Evolutionary conservation across 2,113 vertebrate species (phyloP).

Genomic region (Holacanthus passer): DNA sequence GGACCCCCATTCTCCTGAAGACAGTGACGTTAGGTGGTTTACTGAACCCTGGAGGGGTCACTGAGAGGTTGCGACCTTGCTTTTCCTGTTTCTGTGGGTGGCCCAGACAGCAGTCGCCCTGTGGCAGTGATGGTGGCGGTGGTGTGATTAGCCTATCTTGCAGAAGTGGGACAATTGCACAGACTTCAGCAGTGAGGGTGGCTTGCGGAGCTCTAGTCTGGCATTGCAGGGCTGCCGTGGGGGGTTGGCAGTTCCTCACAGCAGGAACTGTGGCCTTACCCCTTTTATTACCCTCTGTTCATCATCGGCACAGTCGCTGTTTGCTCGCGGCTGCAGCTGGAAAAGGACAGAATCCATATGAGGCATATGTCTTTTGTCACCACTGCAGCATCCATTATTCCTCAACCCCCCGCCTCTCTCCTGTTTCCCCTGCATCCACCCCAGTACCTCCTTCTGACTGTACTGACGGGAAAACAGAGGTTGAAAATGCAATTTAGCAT

Average conservation of each 20-base stretch:
- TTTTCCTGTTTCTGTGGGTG: slow-evolving; percentile 54
- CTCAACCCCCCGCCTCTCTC: background rate
- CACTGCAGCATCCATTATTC: slow-evolving; percentile 41
- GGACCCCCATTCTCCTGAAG: slow-evolving; percentile 3
- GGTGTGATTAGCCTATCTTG: slow-evolving; percentile 11
- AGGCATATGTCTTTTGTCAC: slow-evolving; percentile 45
- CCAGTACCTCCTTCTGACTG: slow-evolving; percentile 7
- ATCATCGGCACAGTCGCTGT: slow-evolving; percentile 17
- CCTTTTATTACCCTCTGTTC: slow-evolving; percentile 35
- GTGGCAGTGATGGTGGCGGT: slow-evolving; percentile 1
- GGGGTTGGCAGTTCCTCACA: slow-evolving; percentile 22
- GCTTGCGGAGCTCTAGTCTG: background rate
- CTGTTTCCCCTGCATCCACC: background rate
- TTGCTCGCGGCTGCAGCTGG: slow-evolving; percentile 6
- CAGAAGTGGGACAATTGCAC: slow-evolving; percentile 44
- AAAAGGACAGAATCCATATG: slow-evolving; percentile 52
- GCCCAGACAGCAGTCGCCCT: slow-evolving; percentile 30
- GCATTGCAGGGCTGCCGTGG: slow-evolving; percentile 1
- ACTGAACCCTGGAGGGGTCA: slow-evolving; percentile 39
- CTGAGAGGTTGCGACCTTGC: slow-evolving; percentile 48
- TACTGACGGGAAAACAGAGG: slow-evolving; percentile 32
- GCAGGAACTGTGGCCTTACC: slow-evolving; percentile 28
- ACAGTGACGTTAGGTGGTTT: slow-evolving; percentile 25
- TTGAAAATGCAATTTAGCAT: slow-evolving; percentile 31
- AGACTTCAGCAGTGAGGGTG: slow-evolving; percentile 7